These are phyloP conservation scores for Eupsilia transversa DNA, from an alignment of 2,888 invertebrate genomes.

Conservation along the genomic window DNA sequence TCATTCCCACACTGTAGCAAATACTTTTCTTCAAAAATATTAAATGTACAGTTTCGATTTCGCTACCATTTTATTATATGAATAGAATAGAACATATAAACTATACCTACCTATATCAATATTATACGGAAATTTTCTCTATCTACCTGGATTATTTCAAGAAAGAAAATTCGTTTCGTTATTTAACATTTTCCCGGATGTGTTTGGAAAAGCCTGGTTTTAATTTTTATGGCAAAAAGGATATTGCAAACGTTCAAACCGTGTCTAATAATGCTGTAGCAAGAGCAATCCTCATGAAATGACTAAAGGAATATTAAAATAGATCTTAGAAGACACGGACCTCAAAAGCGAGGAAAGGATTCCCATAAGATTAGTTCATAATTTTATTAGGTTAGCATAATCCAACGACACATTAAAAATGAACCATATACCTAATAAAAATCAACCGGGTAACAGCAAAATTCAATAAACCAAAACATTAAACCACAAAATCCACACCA, in stretches of 20 bases:
- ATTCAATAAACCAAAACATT: slow-evolving; percentile 36
- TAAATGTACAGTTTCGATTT: too few relatives aligned
- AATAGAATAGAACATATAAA: too few relatives aligned
- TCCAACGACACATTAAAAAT: not conserved
- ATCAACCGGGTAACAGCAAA: not conserved
- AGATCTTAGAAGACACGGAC: not conserved
- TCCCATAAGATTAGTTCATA: too few relatives aligned
- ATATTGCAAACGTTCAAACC: not conserved
- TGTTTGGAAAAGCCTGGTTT: not conserved
- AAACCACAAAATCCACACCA: slow-evolving; percentile 43
- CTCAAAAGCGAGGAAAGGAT: not conserved
- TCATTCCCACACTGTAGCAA: too few relatives aligned
- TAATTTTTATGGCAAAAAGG: not conserved
- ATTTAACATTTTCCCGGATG: too few relatives aligned
- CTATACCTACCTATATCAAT: too few relatives aligned
- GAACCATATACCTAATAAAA: slow-evolving; percentile 15
- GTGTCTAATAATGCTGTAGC: not conserved
- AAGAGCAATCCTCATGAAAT: not conserved
- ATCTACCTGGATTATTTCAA: too few relatives aligned
- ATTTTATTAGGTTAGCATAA: too few relatives aligned
- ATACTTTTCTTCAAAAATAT: too few relatives aligned
- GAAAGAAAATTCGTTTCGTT: too few relatives aligned
- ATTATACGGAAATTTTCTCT: too few relatives aligned
- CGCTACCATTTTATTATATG: too few relatives aligned
- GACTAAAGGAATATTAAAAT: not conserved